A percentile compares a stretch with the other conserved stretches of the same genome.
phyloP scores from a whole-genome alignment of 2,113 vertebrate species.

The Pygoscelis adeliae region DNA sequence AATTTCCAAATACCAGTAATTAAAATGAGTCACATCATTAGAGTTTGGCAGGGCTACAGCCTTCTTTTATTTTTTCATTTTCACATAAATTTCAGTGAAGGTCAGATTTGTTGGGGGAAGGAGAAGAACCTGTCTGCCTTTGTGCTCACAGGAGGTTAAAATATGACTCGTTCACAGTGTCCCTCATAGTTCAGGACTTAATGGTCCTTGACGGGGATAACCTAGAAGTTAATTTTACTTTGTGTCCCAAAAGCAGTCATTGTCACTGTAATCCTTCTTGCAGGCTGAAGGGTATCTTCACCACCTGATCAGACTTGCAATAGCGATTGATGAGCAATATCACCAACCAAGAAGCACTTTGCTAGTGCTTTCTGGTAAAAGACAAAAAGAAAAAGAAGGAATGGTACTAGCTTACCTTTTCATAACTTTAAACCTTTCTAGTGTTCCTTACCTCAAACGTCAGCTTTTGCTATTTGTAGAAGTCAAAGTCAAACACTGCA shows the following conservation, averaged over 20 bases:
- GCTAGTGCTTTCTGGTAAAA: background rate
- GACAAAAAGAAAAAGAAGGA: background rate
- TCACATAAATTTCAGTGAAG: conserved; percentile 83
- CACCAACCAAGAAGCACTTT: background rate
- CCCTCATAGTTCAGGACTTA: conserved; percentile 83
- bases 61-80: conserved; percentile 77
- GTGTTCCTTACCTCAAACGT: background rate
- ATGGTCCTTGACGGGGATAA: conserved; percentile 86
- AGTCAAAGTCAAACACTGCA: background rate
- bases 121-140: conserved; percentile 69
- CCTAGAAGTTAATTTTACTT: conserved; percentile 85
- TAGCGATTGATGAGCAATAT: conserved; percentile 68
- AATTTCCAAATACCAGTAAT: conserved; percentile 82
- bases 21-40: conserved; percentile 81
- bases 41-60: conserved; percentile 72
- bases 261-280: conserved; percentile 81
- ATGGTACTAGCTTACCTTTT: background rate
- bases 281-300: conserved; percentile 72
- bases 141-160: conserved; percentile 78
- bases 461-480: background rate
- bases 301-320: conserved; percentile 74
- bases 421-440: background rate
- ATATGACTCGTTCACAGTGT: conserved; percentile 82
- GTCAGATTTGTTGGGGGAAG: conserved; percentile 78
- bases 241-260: conserved; percentile 80